phyloP scores from a whole-genome alignment of 2,113 vertebrate genomes.

The Ornithorhynchus anatinus region DNA sequence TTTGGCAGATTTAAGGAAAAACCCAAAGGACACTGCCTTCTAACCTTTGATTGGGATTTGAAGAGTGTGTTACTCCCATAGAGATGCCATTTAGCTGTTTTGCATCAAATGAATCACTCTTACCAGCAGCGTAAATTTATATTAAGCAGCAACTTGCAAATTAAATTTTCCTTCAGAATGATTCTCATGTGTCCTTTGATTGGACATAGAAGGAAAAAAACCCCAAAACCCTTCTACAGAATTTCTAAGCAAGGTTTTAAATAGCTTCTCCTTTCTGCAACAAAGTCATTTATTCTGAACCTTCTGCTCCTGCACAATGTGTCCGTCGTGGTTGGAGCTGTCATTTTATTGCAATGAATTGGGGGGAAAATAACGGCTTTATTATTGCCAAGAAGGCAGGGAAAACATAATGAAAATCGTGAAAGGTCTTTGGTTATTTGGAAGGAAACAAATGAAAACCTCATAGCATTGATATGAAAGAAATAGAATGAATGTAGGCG shows the following conservation, averaged over 20 bases:
- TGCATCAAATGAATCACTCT: conserved; percentile 49
- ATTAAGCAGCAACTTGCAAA: conserved; percentile 44
- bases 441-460: neutral
- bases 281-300: neutral
- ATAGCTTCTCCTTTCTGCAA: neutral
- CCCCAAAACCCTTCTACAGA: neutral
- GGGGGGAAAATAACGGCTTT: neutral
- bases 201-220: conserved; percentile 24
- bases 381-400: neutral
- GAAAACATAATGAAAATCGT: too few species aligned
- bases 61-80: conserved; percentile 35
- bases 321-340: neutral
- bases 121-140: conserved; percentile 53
- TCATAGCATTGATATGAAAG: neutral
- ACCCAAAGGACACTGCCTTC: neutral
- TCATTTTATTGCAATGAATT: neutral
- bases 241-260: conserved; percentile 14
- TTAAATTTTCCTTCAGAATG: conserved; percentile 44
- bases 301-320: rapidly evolving
- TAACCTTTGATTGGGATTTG: conserved; percentile 28
- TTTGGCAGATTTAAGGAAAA: conserved; percentile 35
- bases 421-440: neutral
- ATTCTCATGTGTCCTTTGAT: conserved; percentile 31
- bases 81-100: conserved; percentile 40
- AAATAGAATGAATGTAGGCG: neutral